phyloP scores from a whole-genome alignment of 2,113 vertebrate species.

The Canis aureus region DNA sequence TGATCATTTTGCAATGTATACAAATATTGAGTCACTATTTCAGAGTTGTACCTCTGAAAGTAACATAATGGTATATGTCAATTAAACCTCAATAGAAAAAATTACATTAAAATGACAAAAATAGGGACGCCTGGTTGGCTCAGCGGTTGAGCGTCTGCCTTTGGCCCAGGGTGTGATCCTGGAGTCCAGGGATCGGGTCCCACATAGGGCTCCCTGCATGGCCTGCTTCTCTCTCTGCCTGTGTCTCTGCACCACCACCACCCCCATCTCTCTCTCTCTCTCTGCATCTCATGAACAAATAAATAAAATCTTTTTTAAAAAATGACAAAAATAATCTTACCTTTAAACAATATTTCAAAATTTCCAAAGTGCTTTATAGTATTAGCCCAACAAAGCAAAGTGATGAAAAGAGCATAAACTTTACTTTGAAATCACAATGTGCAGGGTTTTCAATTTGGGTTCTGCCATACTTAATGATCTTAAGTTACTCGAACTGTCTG shows the following conservation, averaged over 20 bases:
- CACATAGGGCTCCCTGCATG: too few relatives aligned
- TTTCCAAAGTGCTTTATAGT: neutral
- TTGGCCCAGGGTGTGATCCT: too few relatives aligned
- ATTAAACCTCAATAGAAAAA: neutral
- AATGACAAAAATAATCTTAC: slow-evolving; percentile 19
- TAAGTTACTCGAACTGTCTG: slow-evolving; percentile 7
- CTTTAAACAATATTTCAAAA: slow-evolving; percentile 42
- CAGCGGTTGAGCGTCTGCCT: too few relatives aligned
- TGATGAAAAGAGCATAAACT: neutral
- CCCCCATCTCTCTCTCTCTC: too few relatives aligned
- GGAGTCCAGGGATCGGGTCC: too few relatives aligned
- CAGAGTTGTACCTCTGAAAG: neutral
- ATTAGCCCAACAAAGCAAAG: neutral
- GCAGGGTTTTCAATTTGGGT: neutral
- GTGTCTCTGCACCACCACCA: too few relatives aligned
- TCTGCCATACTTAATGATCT: neutral
- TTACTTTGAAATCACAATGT: neutral
- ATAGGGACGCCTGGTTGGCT: neutral
- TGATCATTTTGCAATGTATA: neutral
- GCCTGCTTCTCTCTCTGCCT: too few relatives aligned
- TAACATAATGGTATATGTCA: neutral
- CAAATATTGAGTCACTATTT: neutral
- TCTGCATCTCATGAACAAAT: too few relatives aligned
- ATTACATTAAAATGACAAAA: slow-evolving; percentile 24
- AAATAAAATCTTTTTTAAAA: neutral